Base-by-base conservation (phyloP, 2,888 invertebrate species). In the Pachymerium ferrugineum region DNA sequence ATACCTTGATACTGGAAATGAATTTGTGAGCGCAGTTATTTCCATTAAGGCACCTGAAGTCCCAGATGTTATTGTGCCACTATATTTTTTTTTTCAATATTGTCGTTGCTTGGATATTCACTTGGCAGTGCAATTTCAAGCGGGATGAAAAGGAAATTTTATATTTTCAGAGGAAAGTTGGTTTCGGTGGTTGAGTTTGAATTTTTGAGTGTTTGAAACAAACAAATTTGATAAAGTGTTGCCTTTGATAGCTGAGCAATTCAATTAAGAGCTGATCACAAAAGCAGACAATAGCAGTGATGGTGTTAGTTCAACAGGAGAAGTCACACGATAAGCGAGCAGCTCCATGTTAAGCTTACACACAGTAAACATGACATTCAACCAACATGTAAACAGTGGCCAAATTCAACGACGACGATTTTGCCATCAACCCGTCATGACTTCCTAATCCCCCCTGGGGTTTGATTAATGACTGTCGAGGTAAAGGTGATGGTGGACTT, bases 361-460 rank as follows among this genome's bases (percentile, higher is more conserved):
- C 25, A 12, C 25, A 12, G 54, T 54, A 22, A 54, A 54, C 54
- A 54, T 54, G 54, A 54, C 54, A 54, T 54, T 54, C 25, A 54
- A 54, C 54, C 25, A 25, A 54, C 25, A 54, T 54, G 54, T 54
- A 54, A 54, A 54, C 54, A 54, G 14, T 54, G 54, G 54, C 14
- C 12, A 25, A 25, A 25, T 12, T 54, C 25, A 1, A 25, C 3
- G n/a, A n/a, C 12, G 5, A 28, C 25, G 28, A 54, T 54, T 54
- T 54, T 25, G 25, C 25, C 54, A 54, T 54, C 54, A 25, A 54
- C 25, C 14, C 28, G 54, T 54, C 54, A 54, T 25, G 54, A 54
- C 25, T 54, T 22, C 54, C n/a, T 54, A 54, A 54, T 54, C 54
- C 25, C n/a, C n/a, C 54, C 54, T 54, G 54, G 54, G 54, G 54